Conservation (phyloP, 1,140 invertebrate genomes). For the Zaprionus taronus region DNA sequence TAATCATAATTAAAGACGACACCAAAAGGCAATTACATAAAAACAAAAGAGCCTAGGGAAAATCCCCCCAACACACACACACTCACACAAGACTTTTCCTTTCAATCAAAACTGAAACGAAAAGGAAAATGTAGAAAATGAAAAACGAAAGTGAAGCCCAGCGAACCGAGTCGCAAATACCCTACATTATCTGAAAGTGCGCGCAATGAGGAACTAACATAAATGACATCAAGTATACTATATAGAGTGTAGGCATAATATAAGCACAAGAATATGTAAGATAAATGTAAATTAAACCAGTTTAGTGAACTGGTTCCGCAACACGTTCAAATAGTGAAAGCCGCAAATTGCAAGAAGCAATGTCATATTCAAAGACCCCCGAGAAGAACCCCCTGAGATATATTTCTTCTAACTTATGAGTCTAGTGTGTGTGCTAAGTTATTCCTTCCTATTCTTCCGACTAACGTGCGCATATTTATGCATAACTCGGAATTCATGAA, state of each 20-base stretch:
- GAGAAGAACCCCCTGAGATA: not conserved
- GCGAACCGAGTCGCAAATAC: constrained; percentile 29
- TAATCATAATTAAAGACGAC: constrained; percentile 37
- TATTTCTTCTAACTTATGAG: not conserved
- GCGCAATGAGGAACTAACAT: constrained; percentile 2
- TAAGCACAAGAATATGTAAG: constrained; percentile 22
- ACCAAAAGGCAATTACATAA: constrained; percentile 61
- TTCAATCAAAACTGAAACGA: constrained; percentile 35
- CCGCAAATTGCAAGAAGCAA: constrained; percentile 8
- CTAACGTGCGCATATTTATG: constrained; percentile 26
- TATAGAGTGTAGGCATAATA: not conserved
- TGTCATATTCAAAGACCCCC: not conserved
- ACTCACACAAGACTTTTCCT: constrained; percentile 41
- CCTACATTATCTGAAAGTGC: constrained; percentile 10
- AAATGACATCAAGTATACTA: not conserved
- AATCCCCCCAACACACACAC: constrained; percentile 18
- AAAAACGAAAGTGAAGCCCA: constrained; percentile 11
- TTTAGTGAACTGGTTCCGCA: constrained; percentile 29
- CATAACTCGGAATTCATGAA: constrained; percentile 12
- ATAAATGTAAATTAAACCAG: constrained; percentile 33
- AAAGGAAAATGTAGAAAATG: not conserved
- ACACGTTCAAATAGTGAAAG: constrained; percentile 25
- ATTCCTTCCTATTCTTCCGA: not conserved
- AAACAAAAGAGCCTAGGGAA: constrained; percentile 35
- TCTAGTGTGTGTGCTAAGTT: not conserved